phyloP scores from a whole-genome alignment of 2,113 vertebrate genomes.

The Pogonocichla stellata region DNA sequence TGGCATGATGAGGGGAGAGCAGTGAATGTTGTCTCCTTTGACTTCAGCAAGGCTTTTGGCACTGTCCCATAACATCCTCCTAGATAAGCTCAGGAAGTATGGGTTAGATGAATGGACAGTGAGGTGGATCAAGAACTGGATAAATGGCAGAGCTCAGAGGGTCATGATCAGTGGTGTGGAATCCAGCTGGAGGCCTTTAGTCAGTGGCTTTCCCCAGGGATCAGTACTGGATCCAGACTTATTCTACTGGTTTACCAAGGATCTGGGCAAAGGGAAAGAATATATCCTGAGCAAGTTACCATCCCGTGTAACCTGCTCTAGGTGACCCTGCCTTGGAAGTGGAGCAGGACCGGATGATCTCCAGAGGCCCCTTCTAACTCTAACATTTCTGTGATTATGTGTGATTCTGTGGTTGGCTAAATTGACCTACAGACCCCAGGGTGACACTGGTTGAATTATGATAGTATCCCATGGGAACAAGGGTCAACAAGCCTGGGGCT shows the following conservation, averaged over 20 bases:
- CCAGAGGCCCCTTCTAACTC: not conserved
- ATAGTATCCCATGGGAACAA: not conserved
- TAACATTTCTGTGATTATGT: not conserved
- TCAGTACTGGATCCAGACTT: not conserved
- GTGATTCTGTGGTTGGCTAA: not conserved
- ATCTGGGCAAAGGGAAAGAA: not conserved
- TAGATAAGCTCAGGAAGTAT: not conserved
- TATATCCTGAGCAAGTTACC: fast-evolving
- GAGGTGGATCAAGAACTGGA: not conserved
- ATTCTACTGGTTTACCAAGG: not conserved
- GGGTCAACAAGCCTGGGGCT: not conserved
- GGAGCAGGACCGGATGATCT: too few species aligned
- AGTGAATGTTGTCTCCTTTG: not conserved
- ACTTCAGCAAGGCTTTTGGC: not conserved
- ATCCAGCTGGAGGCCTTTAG: not conserved
- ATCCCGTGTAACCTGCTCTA: not conserved
- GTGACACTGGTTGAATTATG: not conserved
- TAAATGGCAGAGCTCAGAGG: not conserved
- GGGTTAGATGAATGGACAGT: not conserved
- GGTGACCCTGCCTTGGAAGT: not conserved
- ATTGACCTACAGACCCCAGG: not conserved
- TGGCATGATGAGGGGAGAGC: not conserved
- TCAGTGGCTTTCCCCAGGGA: not conserved
- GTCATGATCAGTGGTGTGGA: not conserved
- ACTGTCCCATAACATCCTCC: not conserved